Percentiles rank a stretch among this genome's conserved stretches.
These are phyloP conservation scores for Polypedilum pembai DNA, from an alignment of 1,140 invertebrate species.

Conservation along the genomic window DNA sequence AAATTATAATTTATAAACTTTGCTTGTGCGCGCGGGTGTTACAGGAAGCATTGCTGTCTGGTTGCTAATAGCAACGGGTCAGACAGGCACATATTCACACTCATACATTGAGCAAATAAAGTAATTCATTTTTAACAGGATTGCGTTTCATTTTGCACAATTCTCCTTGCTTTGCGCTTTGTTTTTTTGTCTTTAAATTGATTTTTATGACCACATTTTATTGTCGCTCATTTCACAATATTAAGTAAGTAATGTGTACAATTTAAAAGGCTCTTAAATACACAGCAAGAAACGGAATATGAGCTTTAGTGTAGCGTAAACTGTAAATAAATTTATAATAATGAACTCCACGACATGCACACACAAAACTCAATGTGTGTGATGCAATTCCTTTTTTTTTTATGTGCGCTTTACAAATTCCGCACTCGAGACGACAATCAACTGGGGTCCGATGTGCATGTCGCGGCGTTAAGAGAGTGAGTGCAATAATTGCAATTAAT, in stretches of 20 bases:
- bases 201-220: conserved; percentile 7
- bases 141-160: too few species aligned
- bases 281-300: background rate
- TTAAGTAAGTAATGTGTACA: background rate
- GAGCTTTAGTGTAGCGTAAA: background rate
- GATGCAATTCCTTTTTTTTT: background rate
- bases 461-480: background rate
- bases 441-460: background rate
- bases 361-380: background rate
- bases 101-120: too few species aligned
- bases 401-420: background rate
- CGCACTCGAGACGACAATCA: background rate
- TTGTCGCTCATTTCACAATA: conserved; percentile 6
- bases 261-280: conserved; percentile 2
- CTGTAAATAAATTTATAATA: conserved; percentile 5
- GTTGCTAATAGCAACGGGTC: background rate
- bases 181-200: too few species aligned
- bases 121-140: too few species aligned
- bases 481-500: conserved; percentile 18
- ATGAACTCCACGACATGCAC: background rate
- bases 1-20: too few species aligned
- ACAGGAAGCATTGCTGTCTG: conserved; percentile 6
- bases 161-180: too few species aligned
- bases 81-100: background rate
- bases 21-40: conserved; percentile 2